These are phyloP conservation scores for Glaucomys volans DNA, from an alignment of 2,113 vertebrate genomes.

Conservation along the genomic window DNA sequence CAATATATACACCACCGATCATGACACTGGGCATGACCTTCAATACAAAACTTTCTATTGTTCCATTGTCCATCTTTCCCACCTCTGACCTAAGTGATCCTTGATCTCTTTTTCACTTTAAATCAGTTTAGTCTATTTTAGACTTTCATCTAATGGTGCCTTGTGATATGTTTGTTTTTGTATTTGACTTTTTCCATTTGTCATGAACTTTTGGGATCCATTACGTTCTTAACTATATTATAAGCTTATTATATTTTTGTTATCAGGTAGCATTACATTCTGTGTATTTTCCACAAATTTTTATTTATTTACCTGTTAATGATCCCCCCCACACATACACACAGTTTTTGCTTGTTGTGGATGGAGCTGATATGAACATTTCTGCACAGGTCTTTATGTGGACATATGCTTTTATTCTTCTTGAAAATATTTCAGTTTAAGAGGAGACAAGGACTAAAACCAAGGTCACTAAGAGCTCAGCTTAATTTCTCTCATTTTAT, in stretches of 20 bases:
- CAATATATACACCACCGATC: not conserved
- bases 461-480: not conserved
- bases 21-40: not conserved
- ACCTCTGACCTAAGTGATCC: not conserved
- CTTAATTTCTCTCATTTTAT: not conserved
- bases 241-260: not conserved
- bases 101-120: not conserved
- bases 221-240: not conserved
- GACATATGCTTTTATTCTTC: not conserved
- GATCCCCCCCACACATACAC: not conserved
- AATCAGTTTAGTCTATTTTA: not conserved
- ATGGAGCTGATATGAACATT: not conserved
- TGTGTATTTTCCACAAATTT: not conserved
- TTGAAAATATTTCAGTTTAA: not conserved
- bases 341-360: not conserved
- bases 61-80: not conserved
- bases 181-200: not conserved
- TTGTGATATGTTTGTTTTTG: not conserved
- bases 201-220: not conserved
- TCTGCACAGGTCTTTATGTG: not conserved
- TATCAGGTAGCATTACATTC: not conserved
- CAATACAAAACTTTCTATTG: not conserved
- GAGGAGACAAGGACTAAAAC: not conserved
- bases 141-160: not conserved
- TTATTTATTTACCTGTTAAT: not conserved